Conservation (phyloP, 1,140 invertebrate species). For the Colletes gigas region DNA sequence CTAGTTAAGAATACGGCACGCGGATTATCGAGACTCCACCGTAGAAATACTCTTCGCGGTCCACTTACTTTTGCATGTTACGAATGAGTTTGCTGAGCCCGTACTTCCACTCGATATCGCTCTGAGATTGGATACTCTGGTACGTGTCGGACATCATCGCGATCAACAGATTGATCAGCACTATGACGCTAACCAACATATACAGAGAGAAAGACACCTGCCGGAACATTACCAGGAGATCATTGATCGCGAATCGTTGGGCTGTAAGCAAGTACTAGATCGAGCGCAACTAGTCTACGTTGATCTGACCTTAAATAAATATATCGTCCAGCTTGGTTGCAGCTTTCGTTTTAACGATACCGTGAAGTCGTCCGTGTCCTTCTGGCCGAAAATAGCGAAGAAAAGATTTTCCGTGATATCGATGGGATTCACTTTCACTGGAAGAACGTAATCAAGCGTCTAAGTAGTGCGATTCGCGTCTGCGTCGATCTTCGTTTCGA, state of each 20-base stretch:
- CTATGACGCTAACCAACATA: slow-evolving; percentile 98
- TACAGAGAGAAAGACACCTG: slow-evolving; percentile 84
- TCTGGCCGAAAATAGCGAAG: slow-evolving; percentile 99
- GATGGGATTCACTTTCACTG: slow-evolving; percentile 93
- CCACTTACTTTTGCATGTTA: slow-evolving; percentile 91
- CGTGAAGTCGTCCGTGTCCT: slow-evolving; percentile 90
- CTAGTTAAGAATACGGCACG: no score
- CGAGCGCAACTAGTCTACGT: background rate
- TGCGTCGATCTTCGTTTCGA: background rate
- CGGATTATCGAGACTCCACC: background rate
- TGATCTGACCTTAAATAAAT: slow-evolving; percentile 88
- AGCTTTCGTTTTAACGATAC: slow-evolving; percentile 73
- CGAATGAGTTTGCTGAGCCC: slow-evolving; percentile 99
- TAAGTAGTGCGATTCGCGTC: slow-evolving; percentile 4
- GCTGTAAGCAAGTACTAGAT: background rate
- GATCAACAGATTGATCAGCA: slow-evolving; percentile 99
- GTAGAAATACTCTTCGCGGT: background rate
- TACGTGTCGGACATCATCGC: slow-evolving; percentile 99
- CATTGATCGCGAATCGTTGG: background rate
- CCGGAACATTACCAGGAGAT: slow-evolving; percentile 17
- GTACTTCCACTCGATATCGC: slow-evolving; percentile 99
- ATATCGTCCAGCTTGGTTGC: slow-evolving; percentile 89
- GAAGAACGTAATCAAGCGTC: slow-evolving; percentile 79
- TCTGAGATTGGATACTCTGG: slow-evolving; percentile 98
- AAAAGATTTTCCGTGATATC: slow-evolving; percentile 98